Percentiles rank a stretch among this genome's conserved stretches.
These are phyloP conservation scores for Calephelis virginiensis DNA, from an alignment of 1,140 invertebrate genomes.

Conservation along the genomic window DNA sequence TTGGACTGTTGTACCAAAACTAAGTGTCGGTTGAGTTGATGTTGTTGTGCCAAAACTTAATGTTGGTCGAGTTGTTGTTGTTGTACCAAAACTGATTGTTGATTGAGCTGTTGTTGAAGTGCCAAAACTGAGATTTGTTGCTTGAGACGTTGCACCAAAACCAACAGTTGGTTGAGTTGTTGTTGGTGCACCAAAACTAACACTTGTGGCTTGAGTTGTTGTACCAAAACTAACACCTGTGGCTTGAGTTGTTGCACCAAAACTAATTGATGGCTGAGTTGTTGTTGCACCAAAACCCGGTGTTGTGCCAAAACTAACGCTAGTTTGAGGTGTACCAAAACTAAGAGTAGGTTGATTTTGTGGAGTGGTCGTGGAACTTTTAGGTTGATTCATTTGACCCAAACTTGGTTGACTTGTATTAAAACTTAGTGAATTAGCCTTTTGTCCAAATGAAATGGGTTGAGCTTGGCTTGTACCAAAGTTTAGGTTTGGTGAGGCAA, in stretches of 20 bases:
- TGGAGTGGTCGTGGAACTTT: conserved; percentile 14
- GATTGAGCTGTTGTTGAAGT: conserved; percentile 20
- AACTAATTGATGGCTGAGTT: conserved; percentile 33
- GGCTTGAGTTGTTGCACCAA: conserved; percentile 33
- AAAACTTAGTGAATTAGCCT: conserved; percentile 6
- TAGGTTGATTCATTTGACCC: background rate
- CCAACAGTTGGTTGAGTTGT: conserved; percentile 22
- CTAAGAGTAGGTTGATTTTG: conserved; percentile 13
- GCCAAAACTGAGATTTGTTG: conserved; percentile 28
- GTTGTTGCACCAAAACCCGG: conserved; percentile 30
- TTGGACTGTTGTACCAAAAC: conserved; percentile 23
- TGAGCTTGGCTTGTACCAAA: conserved; percentile 4
- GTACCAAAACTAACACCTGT: conserved; percentile 34
- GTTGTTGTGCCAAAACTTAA: conserved; percentile 30
- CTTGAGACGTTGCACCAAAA: conserved; percentile 35
- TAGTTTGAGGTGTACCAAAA: conserved; percentile 23
- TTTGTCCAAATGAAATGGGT: conserved; percentile 13
- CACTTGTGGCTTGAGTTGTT: conserved; percentile 34
- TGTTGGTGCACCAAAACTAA: conserved; percentile 39
- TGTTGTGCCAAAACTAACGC: background rate
- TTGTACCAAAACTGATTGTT: conserved; percentile 16
- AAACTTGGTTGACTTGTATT: conserved; percentile 11
- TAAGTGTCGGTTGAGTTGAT: conserved; percentile 29
- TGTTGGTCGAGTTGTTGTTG: conserved; percentile 11
- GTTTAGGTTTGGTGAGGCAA: background rate